Base-by-base conservation (phyloP, 2,888 invertebrate species). In the Eristalis intricaria region DNA sequence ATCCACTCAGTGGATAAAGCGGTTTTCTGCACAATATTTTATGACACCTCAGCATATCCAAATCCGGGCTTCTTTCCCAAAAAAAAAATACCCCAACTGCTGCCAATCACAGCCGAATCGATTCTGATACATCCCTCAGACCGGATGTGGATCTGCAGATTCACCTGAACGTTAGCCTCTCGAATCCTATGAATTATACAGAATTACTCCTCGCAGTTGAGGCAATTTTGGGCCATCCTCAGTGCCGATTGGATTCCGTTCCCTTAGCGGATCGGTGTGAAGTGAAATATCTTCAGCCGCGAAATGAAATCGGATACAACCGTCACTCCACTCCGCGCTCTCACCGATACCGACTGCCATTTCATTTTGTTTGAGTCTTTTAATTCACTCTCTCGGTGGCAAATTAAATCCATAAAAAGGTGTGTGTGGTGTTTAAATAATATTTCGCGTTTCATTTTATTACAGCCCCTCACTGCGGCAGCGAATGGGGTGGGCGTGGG, bases 351-450 rank as follows among this genome's bases (percentile, higher is more conserved):
- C 38, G 63, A 66, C 50, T 84, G 71, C 58, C 68, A 87, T 87
- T 80, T 80, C 66, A 87, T 80, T 87, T 68, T 76, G 84, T 76
- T 87, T 64, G 68, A 87, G 84, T 84, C 83, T 87, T 87, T 87
- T 87, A 87, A 87, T 87, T 87, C 87, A 63, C 60, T 65, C 60
- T 84, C 87, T 68, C 76, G 84, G 87, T 84, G 87, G 87, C 84
- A 84, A 87, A 87, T 87, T 84, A 87, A 80, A 87, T 84, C 87
- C 79, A 87, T 87, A 87, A 87, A 87, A 84, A 87, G 68, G 85
- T 79, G 79, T 84, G 69, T 86, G 70, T 60, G 75, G 50, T 64
- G 84, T 68, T 87, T 87, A 84, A 84, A 87, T 87, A 87, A 87
- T 87, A 84, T 84, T 84, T 73, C 71, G 84, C 79, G 75, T 87